phyloP scores from a whole-genome alignment of 2,888 invertebrate species.

The Plagodis dolabraria region DNA sequence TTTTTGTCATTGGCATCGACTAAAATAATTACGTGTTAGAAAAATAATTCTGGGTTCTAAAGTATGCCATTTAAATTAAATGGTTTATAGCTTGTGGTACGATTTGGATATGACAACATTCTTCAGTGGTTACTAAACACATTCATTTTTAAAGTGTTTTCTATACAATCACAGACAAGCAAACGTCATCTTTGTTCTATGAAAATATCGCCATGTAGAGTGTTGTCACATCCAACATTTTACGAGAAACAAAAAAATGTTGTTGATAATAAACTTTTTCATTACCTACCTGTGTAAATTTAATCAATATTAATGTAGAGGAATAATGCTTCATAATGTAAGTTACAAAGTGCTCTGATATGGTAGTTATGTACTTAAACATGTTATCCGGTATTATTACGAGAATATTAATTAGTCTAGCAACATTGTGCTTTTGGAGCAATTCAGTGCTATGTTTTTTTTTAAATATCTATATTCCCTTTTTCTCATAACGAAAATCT shows the following conservation, averaged over 20 bases:
- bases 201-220: constrained; percentile 6
- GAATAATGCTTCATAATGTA: constrained; percentile 35
- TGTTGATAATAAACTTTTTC: constrained; percentile 55
- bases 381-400: constrained; percentile 65
- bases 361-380: constrained; percentile 76
- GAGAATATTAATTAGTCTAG: constrained; percentile 26
- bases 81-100: constrained; percentile 3
- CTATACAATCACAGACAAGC: too few species aligned
- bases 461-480: too few species aligned
- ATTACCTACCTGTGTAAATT: constrained; percentile 54
- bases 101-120: constrained; percentile 8
- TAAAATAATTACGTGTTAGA: constrained; percentile 1
- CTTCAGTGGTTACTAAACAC: not conserved
- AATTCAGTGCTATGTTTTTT: too few species aligned
- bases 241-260: constrained; percentile 39
- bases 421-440: constrained; percentile 26
- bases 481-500: not conserved
- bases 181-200: too few species aligned
- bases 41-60: constrained; percentile 13
- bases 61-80: constrained; percentile 3
- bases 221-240: constrained; percentile 50
- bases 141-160: too few species aligned
- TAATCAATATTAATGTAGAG: constrained; percentile 43
- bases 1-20: not conserved
- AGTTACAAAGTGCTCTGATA: constrained; percentile 64